These are phyloP conservation scores for Okapia johnstoni DNA, from an alignment of 2,113 vertebrate species.

Conservation along the genomic window DNA sequence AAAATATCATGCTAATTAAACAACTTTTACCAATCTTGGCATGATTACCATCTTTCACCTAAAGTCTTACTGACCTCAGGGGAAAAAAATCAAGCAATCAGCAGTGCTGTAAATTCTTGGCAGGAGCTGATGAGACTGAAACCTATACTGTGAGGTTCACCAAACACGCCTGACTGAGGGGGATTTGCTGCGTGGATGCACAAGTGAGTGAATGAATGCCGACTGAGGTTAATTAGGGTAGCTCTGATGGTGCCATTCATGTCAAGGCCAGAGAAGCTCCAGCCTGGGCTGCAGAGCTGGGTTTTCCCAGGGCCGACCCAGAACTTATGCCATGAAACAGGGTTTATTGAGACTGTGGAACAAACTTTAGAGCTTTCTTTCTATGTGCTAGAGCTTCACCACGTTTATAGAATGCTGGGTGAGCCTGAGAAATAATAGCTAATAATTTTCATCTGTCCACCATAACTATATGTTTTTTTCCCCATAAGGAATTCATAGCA, in stretches of 20 bases:
- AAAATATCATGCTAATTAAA: constrained; percentile 49
- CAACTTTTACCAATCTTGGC: constrained; percentile 41
- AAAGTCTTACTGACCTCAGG: constrained; percentile 54
- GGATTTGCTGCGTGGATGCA: background rate
- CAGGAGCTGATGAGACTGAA: constrained; percentile 3
- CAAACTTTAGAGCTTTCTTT: background rate
- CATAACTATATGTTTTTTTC: background rate
- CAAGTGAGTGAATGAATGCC: background rate
- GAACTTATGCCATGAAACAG: background rate
- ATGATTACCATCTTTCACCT: constrained; percentile 2
- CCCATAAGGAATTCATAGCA: constrained; percentile 34
- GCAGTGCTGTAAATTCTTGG: constrained; percentile 12
- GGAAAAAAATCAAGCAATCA: constrained; percentile 38
- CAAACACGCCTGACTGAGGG: background rate
- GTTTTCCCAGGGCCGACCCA: background rate
- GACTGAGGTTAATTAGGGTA: background rate
- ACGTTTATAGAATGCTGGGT: background rate
- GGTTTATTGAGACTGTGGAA: background rate
- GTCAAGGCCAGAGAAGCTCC: background rate
- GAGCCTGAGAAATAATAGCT: constrained; percentile 2
- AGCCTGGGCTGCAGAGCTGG: background rate
- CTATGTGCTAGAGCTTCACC: background rate
- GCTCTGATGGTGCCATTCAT: background rate
- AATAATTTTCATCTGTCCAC: constrained; percentile 45
- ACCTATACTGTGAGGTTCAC: background rate